Base-by-base conservation (phyloP, 2,888 invertebrate genomes). In the Hoplodrina ambigua region DNA sequence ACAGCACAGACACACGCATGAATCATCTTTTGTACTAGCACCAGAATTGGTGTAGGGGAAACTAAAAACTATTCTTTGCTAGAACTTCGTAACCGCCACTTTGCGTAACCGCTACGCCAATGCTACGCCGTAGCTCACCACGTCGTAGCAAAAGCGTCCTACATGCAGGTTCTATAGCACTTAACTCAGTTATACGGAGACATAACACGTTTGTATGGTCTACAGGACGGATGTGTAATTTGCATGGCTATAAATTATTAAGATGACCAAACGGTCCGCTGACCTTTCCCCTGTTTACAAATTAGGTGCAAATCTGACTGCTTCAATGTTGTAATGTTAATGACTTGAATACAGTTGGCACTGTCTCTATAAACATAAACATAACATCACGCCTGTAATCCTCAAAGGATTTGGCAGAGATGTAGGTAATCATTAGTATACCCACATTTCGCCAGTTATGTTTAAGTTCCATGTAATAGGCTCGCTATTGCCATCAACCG, bases 241-340 rank as follows among this genome's bases (percentile, higher is more conserved):
- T 91, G 90, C 91, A 92, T 91, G 85, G 86, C 86, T 86, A 87
- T 92, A 91, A 89, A 90, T 92, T 90, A 91, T 86, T 86, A 88
- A 90, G 89, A 89, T 90, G 90, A 87, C 89, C 87, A 85, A 88
- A 90, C 86, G 87, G 86, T 86, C 84, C 84, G 86, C 83, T 82
- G 85, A 85, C 84, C 89, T 89, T 89, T 87, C 89, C 88, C 80
- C 84, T 87, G 88, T 86, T 88, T 89, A 90, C 88, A 87, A 89
- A 91, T 91, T 89, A 91, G 87, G 90, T 89, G 90, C 85, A 88
- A 89, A 87, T 84, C 82, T 82, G 84, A 85, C 81, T 85, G 83
- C 73, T 67, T 73, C 75, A 72, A 78, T 78, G 80, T 62, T 80
- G 60, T 70, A 52, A 70, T 76, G 67, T 64, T 81, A 75, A 81